Conservation (phyloP, 2,888 invertebrate genomes). For the Agrochola litura region DNA sequence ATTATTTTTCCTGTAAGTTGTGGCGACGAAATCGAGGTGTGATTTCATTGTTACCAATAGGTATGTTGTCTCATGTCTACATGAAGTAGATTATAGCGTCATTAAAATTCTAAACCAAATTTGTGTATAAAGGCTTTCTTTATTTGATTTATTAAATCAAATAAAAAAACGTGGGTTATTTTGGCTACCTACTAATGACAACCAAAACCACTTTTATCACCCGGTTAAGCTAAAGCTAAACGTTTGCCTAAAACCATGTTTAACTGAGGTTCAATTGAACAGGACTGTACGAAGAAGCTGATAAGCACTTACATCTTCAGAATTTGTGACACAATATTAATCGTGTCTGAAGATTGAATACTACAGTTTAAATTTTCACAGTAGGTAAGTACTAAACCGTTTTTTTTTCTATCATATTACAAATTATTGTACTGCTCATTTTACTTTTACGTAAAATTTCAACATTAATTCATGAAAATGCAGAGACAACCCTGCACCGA, state of each 20-base stretch:
- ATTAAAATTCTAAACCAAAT: background rate
- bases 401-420: background rate
- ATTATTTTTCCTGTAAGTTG: background rate
- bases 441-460: background rate
- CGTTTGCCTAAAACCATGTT: background rate
- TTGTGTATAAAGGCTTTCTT: too few species aligned
- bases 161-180: too few species aligned
- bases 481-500: constrained; percentile 73
- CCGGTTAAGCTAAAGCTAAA: background rate
- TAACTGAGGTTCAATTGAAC: background rate
- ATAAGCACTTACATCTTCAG: background rate
- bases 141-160: too few species aligned
- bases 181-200: too few species aligned
- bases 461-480: background rate
- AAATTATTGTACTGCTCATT: background rate
- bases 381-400: too few species aligned
- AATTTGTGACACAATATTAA: background rate
- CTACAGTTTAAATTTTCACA: background rate
- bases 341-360: background rate
- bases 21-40: background rate
- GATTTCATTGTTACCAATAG: background rate
- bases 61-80: background rate
- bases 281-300: background rate
- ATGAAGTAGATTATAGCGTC: background rate
- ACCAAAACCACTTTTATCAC: too few species aligned